Evolutionary conservation across 2,888 invertebrate genomes (phyloP), one percentile per base, ranked within the genome.

Genomic region (Dicroscelio sp.): DNA sequence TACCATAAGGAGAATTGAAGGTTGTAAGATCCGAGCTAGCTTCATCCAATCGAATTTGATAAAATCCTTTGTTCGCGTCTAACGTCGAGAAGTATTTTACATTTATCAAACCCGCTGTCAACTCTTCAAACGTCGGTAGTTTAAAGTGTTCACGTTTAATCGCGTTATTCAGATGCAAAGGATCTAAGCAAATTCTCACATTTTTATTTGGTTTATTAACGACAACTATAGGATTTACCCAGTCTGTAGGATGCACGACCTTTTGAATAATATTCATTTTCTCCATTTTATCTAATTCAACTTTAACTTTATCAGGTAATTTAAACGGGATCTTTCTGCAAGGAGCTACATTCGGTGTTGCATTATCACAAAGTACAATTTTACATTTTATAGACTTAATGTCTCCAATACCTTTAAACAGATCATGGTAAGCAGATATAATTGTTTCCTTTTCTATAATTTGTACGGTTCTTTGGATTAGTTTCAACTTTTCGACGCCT

Each of bases 141-240:
- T 90, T 76, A 88, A 90, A 93, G 85, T 94, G 90, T 78, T 92
- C 92, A 69, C 93, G 89, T 58, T 90, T 84, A 43, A 94, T 52
- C 8, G 92, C 83, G 73, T 90, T 43, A 79, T 94, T 93, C 48
- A 93, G 79, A 55, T 95, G 78, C 73, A 88, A 88, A 27, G 95
- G 95, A 86, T 96, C 95, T 63, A 96, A 20, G 79, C 95, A 95
- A 27, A 96, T 89, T 31, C 95, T 84, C 14, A 95, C 25, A 3
- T 76, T 23, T 20, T 80, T 84, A 83, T 92, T 43, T 85, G 71
- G 63, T 55, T 89, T 89, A 35, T 63, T 33, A 8, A 69, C 60
- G n/a, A 90, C 48, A 20, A 92, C 89, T 12, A 91, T n/a, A 12
- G 84, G 82, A 67, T 90, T 67, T 8, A 88, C 88, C 80, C 83